Percentiles rank a stretch among this genome's conserved stretches.
phyloP scores from a whole-genome alignment of 2,797 vertebrate genomes.

The Karalla daura region DNA sequence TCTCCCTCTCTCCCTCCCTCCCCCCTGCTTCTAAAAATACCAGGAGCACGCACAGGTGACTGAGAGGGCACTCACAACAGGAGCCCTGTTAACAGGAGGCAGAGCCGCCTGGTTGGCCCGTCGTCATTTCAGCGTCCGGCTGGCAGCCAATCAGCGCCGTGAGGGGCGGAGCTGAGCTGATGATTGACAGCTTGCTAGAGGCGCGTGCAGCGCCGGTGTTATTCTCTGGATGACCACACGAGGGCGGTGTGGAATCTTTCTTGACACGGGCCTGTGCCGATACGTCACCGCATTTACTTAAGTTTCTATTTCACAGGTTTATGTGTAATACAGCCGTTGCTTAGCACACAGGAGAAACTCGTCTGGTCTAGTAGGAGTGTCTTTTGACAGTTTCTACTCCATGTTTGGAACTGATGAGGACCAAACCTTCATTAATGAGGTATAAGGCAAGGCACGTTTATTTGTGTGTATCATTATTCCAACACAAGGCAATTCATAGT shows the following conservation, averaged over 20 bases:
- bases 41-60: slow-evolving; percentile 47
- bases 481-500: too few species aligned
- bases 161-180: slow-evolving; percentile 44
- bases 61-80: slow-evolving; percentile 48
- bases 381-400: too few species aligned
- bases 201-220: background rate
- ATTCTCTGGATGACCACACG: slow-evolving; percentile 46
- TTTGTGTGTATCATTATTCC: too few species aligned
- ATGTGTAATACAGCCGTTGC: too few species aligned
- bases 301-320: too few species aligned
- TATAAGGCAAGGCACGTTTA: too few species aligned
- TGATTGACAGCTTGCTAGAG: slow-evolving; percentile 35
- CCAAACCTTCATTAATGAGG: too few species aligned
- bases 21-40: slow-evolving; percentile 76
- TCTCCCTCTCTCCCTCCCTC: slow-evolving; percentile 16
- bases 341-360: too few species aligned
- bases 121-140: slow-evolving; percentile 23
- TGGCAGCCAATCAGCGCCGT: slow-evolving; percentile 61
- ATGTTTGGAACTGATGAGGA: too few species aligned
- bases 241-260: slow-evolving; percentile 50
- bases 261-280: background rate
- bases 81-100: slow-evolving; percentile 78
- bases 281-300: background rate
- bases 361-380: too few species aligned
- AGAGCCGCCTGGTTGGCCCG: slow-evolving; percentile 73